Base-by-base conservation (phyloP, 2,113 vertebrate genomes). In the Vidua chalybeata region DNA sequence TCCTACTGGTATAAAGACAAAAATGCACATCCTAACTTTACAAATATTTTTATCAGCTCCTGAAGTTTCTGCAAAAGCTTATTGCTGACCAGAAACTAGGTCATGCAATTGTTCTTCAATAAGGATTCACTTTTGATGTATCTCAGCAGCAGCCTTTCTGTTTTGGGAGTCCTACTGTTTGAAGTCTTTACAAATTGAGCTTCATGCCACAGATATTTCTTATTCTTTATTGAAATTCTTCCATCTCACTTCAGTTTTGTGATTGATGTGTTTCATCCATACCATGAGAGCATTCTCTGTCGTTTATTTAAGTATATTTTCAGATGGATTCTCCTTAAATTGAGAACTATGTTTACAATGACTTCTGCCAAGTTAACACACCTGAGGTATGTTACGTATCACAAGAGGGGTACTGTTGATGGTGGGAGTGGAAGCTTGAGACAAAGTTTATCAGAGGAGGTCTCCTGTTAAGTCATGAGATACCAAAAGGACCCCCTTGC, bases 21-120 rank as follows among this genome's bases (percentile, higher is more conserved):
- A 97, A 97, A 84, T 90, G 49, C 20, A 43, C 19, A 80, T 76
- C 46, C 41, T 91, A 96, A 90, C 48, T 97, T 95, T 89, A 85
- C 63, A 51, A 80, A 94, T 77, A 54, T 94, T 96, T 98, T 97
- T 90, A 97, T 96, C 89, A 96, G 91, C 56, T 97, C 84, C 91
- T 95, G 87, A 97, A 97, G 61, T 97, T 97, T 97, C 89, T 94
- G 79, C 80, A 97, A 96, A 97, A 94, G 63, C 63, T 30, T 90
- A 71, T 88, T 97, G 68, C 93, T 97, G 95, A 95, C 94, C 93
- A 96, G 94, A 97, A 98, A 97, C 82, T 97, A 95, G 97, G 97
- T 97, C 97, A 97, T 93, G 62, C 88, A 88, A 96, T 97, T 97
- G 95, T 97, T 98, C 90, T 92, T 94, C 94, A 97, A 96, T 97